Evolutionary conservation across 2,113 vertebrate genomes (phyloP).

Genomic region (Ciconia boyciana): DNA sequence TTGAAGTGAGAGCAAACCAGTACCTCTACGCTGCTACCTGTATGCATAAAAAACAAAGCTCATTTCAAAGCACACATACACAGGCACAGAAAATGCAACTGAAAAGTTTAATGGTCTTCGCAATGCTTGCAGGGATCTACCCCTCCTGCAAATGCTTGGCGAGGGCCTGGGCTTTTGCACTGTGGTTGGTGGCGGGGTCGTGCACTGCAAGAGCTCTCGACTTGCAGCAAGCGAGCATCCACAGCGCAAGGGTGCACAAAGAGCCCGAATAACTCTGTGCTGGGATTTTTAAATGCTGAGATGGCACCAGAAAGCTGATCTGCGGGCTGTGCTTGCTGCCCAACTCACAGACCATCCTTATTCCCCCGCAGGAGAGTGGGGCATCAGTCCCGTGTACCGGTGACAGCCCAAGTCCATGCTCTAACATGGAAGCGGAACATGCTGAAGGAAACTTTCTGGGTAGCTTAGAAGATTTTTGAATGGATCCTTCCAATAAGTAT

Average conservation of each 20-base stretch:
- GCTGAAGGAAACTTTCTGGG: neutral
- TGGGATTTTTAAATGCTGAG: neutral
- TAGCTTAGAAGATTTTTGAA: neutral
- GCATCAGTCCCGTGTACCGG: accelerated
- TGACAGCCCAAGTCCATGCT: neutral
- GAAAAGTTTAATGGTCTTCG: neutral
- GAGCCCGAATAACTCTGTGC: neutral
- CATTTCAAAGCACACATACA: neutral
- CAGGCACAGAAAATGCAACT: neutral
- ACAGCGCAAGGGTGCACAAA: neutral
- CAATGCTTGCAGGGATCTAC: neutral
- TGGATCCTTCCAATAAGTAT: neutral
- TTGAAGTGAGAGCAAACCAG: neutral
- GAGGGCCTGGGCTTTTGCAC: neutral
- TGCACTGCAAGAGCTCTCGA: neutral
- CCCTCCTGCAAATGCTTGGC: accelerated
- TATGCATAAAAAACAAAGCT: neutral
- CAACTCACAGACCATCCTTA: neutral
- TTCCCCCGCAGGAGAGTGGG: too few relatives aligned
- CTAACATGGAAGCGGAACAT: neutral
- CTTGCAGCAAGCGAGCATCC: neutral
- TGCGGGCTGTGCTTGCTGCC: neutral
- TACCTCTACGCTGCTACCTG: neutral
- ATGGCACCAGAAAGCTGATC: neutral
- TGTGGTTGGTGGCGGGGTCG: neutral